Evolutionary conservation across 2,113 vertebrate genomes (phyloP), one percentile per base, ranked within the genome.

Genomic region (Lepisosteus osseus): DNA sequence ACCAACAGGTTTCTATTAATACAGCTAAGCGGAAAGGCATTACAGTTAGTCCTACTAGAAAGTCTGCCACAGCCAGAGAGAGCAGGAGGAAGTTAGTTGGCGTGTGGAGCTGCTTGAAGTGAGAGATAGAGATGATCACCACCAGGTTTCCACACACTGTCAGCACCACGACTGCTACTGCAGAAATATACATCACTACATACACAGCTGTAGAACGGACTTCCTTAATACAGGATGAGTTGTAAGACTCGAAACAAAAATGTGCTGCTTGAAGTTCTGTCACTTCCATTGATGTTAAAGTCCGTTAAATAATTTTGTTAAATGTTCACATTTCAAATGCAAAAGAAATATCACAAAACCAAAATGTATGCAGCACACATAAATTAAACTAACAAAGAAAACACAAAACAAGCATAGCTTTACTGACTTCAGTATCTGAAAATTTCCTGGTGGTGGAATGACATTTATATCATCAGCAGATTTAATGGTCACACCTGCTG

Each of bases 41-140:
- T 6, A 51, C 62, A 72, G 54, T 54, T 56, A 63, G 43, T 57
- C 70, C 70, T 14, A 72, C 47, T 29, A 66, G 13, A 55, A 72
- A 65, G 15, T 72, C 70, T n/a, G 70, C 70, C 51, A 74, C 45
- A 40, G 72, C 72, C 41, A 74, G 29, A 2, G 72, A 74, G 56
- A 69, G 65, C 13, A 69, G 13, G 6, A 74, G 61, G 14, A 61
- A 51, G 57, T 74, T 74, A 11, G 65, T 74, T 54, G 65, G 72
- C 43, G 72, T 74, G 29, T 74, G 72, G 17, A 74, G 72, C n/a
- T 74, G 67, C 29, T 64, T 68, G 66, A 68, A 74, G 15, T 72
- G 70, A 6, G 70, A 55, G 63, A 72, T 65, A n/a, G 70, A 65
- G 54, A 72, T 40, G 8, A 65, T 72, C 14, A 72, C 70, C 42